These are phyloP conservation scores for Linyphia triangularis DNA, from an alignment of 2,888 invertebrate genomes.

Conservation along the genomic window DNA sequence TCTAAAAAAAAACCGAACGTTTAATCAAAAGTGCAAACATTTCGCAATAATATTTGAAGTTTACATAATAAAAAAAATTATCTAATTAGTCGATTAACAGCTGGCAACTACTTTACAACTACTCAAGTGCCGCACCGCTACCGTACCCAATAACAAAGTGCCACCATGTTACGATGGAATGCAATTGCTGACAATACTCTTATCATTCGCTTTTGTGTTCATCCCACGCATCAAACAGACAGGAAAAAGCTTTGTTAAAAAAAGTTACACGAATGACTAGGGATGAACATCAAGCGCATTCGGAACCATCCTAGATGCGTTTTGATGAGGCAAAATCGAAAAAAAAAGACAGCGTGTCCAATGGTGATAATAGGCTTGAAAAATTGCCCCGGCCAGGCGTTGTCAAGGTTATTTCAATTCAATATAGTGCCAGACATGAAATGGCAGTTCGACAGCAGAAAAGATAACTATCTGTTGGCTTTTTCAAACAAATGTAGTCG, in stretches of 20 bases:
- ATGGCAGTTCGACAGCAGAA: slow-evolving; percentile 9
- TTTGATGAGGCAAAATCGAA: background rate
- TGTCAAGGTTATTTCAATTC: slow-evolving; percentile 62
- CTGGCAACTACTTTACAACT: too few relatives aligned
- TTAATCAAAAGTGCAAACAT: too few relatives aligned
- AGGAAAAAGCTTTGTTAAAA: slow-evolving; percentile 27
- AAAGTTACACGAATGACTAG: background rate
- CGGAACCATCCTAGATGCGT: slow-evolving; percentile 4
- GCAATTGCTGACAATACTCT: background rate
- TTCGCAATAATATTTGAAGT: too few relatives aligned
- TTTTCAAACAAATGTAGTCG: background rate
- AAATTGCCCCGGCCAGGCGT: slow-evolving; percentile 44
- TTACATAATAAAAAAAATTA: too few relatives aligned
- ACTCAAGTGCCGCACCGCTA: background rate
- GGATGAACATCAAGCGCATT: slow-evolving; percentile 7
- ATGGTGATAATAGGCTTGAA: slow-evolving; percentile 47
- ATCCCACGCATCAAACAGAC: slow-evolving; percentile 23
- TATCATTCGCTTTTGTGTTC: background rate
- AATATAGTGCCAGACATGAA: background rate
- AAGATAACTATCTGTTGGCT: slow-evolving; percentile 6
- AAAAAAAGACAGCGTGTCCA: background rate
- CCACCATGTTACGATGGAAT: background rate
- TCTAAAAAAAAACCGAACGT: too few relatives aligned
- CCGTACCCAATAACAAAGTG: background rate
- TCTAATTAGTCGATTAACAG: too few relatives aligned